Percentiles rank a stretch among this genome's conserved stretches.
These are phyloP conservation scores for Corythaixoides concolor DNA, from an alignment of 2,113 vertebrate genomes.

Conservation along the genomic window DNA sequence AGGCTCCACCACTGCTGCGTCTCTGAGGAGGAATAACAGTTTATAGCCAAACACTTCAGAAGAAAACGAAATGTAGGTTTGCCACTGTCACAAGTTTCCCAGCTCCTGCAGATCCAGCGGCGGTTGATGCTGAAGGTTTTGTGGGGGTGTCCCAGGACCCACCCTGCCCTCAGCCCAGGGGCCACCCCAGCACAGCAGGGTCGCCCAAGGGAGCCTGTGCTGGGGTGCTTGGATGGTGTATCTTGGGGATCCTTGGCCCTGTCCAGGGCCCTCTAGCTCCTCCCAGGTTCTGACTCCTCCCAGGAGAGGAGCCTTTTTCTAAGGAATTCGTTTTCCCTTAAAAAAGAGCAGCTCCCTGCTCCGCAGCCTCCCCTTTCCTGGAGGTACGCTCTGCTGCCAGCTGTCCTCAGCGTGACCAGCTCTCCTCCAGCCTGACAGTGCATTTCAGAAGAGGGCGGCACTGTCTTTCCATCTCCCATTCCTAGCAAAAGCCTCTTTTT, in stretches of 20 bases:
- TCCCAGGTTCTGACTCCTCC: background rate
- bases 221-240: accelerated
- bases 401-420: background rate
- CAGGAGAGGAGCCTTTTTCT: background rate
- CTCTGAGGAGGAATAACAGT: background rate
- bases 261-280: background rate
- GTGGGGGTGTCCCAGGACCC: background rate
- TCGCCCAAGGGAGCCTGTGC: too few species aligned
- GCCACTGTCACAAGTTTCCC: background rate
- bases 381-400: background rate
- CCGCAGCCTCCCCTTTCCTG: accelerated
- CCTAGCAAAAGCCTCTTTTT: background rate
- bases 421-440: background rate
- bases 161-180: too few species aligned
- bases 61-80: accelerated
- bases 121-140: background rate
- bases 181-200: background rate
- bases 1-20: background rate
- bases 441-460: accelerated
- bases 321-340: background rate
- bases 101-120: background rate
- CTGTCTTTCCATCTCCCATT: background rate
- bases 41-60: background rate
- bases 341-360: background rate
- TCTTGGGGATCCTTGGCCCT: background rate